Evolutionary conservation across 2,888 invertebrate species (phyloP), one percentile per base, ranked within the genome.

Genomic region (Cerastis rubricosa): DNA sequence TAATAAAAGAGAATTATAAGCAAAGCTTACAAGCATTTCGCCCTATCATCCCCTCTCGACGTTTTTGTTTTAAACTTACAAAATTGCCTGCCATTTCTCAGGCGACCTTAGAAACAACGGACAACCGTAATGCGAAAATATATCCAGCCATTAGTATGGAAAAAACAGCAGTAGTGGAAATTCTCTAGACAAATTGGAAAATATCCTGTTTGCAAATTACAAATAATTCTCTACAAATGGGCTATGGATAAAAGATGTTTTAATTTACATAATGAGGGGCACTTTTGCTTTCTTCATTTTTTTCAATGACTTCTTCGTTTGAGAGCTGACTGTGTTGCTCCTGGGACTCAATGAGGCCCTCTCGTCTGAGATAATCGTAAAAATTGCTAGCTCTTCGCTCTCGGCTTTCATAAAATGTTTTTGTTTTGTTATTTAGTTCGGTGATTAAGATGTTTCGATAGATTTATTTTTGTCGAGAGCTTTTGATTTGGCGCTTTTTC

Each of bases 181-280:
- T 87, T 86, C 86, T 79, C 29, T 85, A 91, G 92, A 94, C 93
- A 94, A 95, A 94, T 94, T 94, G 92, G 89, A 91, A 92, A 93
- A 92, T 91, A 92, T 93, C 91, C 88, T 92, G 94, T 92, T 94
- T 91, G 91, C 90, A 93, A 94, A 94, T 94, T 93, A 93, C 93
- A 94, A 93, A 94, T 94, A 93, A 93, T 94, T 92, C 91, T 92
- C 92, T 90, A 90, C 90, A 91, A 94, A 93, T 93, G 90, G 61
- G 92, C 89, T 89, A 91, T 90, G 91, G 92, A 95, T 94, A 94
- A 94, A 93, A 94, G 91, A 94, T 93, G 92, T 92, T 92, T 91
- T 93, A 93, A 95, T 95, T 95, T 94, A 90, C 94, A 94, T 95
- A 95, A 95, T 92, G 94, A 93, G 91, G 82, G 90, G 87, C 89